phyloP scores from a whole-genome alignment of 2,797 vertebrate species.

The Micropoecilia bifurca region DNA sequence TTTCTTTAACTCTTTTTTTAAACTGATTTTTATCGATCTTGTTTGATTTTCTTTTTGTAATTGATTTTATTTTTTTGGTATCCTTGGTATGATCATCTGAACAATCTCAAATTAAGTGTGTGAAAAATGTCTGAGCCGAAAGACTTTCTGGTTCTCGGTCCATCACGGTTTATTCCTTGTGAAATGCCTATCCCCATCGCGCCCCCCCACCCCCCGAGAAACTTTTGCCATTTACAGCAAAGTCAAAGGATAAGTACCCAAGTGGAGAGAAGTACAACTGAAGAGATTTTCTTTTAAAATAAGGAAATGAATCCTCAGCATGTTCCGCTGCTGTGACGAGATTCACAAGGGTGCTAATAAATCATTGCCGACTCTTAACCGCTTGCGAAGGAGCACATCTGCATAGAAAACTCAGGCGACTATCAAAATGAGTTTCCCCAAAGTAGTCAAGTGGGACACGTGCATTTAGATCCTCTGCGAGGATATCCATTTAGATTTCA shows the following conservation, averaged over 20 bases:
- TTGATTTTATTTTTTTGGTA: no score
- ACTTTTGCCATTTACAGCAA: conserved; percentile 59
- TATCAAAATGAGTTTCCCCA: conserved; percentile 33
- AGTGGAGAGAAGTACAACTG: conserved; percentile 53
- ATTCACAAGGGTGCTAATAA: conserved; percentile 49
- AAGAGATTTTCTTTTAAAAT: conserved; percentile 35
- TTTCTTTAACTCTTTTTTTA: no score
- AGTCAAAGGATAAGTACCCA: conserved; percentile 72
- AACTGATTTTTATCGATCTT: no score
- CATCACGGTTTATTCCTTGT: conserved; percentile 40
- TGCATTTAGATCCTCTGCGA: conserved; percentile 31
- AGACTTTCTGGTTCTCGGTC: no score
- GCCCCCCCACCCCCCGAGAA: conserved; percentile 47
- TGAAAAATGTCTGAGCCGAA: no score
- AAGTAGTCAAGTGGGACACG: conserved; percentile 29
- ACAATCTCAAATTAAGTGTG: no score
- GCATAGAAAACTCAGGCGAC: conserved; percentile 22
- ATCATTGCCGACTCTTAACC: conserved; percentile 33
- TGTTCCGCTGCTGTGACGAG: conserved; percentile 27
- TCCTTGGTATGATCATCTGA: no score
- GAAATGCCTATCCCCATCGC: conserved; percentile 67
- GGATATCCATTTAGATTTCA: conserved; percentile 52
- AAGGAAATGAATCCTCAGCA: conserved; percentile 42
- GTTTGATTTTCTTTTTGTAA: no score
- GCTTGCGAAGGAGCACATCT: conserved; percentile 27